A percentile compares a stretch with the other conserved stretches of the same genome.
Evolutionary conservation across 2,888 invertebrate species (phyloP).

Genomic region (Dasysyrphus albostriatus): DNA sequence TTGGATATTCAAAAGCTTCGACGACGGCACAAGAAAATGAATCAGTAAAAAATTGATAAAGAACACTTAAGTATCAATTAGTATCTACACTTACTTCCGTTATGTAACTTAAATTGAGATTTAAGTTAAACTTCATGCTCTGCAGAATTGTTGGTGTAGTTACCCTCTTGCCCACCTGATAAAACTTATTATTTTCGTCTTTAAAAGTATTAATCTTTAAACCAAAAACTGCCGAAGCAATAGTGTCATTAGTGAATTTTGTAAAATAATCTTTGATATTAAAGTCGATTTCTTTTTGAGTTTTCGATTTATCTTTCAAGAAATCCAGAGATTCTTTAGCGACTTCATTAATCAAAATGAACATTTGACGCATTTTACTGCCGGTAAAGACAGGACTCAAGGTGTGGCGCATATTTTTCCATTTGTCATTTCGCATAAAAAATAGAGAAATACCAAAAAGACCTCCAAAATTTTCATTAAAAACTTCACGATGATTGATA

Average conservation of each 20-base stretch:
- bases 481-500: constrained; percentile 83
- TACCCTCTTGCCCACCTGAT: constrained; percentile 84
- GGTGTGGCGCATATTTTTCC: constrained; percentile 83
- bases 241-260: constrained; percentile 83
- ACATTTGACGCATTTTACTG: constrained; percentile 84
- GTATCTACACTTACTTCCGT: constrained; percentile 69
- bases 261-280: constrained; percentile 83
- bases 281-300: constrained; percentile 77
- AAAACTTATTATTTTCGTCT: constrained; percentile 85
- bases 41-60: too few species aligned
- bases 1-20: constrained; percentile 76
- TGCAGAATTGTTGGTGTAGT: constrained; percentile 80
- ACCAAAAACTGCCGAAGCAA: constrained; percentile 84
- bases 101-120: constrained; percentile 52
- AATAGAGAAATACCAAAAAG: constrained; percentile 84
- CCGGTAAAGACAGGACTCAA: constrained; percentile 84
- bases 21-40: not conserved
- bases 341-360: constrained; percentile 79
- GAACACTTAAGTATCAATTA: not conserved
- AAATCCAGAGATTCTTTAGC: constrained; percentile 77
- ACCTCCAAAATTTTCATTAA: constrained; percentile 83
- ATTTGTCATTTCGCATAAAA: constrained; percentile 82
- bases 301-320: constrained; percentile 65
- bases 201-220: constrained; percentile 85
- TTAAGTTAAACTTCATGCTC: constrained; percentile 78